These are phyloP conservation scores for Galleria mellonella DNA, from an alignment of 1,140 invertebrate species.

Conservation along the genomic window DNA sequence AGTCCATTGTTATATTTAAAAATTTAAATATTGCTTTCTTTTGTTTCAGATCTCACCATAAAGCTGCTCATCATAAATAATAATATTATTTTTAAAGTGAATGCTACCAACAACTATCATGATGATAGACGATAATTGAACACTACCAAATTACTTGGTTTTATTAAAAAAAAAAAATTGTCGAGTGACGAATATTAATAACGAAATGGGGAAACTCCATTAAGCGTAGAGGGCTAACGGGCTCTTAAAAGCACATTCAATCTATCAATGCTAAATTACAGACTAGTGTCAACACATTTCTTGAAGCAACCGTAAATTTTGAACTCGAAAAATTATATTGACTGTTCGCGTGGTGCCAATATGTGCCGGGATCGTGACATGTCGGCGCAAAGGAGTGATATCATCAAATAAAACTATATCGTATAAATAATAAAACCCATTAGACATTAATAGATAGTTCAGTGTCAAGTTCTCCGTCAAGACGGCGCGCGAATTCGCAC, in stretches of 20 bases:
- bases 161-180: not conserved
- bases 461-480: constrained; percentile 50
- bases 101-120: constrained; percentile 5
- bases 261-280: constrained; percentile 86
- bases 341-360: constrained; percentile 50
- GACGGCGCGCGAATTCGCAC: constrained; percentile 51
- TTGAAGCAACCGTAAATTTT: constrained; percentile 87
- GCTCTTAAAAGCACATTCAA: constrained; percentile 28
- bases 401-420: constrained; percentile 45
- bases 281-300: constrained; percentile 89
- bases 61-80: not conserved
- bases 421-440: constrained; percentile 1
- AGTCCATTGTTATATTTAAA: no score
- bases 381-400: constrained; percentile 74
- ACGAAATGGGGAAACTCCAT: constrained; percentile 21
- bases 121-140: constrained; percentile 61
- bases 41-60: constrained; percentile 22
- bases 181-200: constrained; percentile 8
- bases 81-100: not conserved
- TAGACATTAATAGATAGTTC: constrained; percentile 13
- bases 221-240: constrained; percentile 31
- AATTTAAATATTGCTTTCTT: not conserved
- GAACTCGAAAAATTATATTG: constrained; percentile 24
- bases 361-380: constrained; percentile 88
- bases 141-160: constrained; percentile 1